Conservation (phyloP, 2,888 invertebrate species). For the Zaprionus obscuricornis region DNA sequence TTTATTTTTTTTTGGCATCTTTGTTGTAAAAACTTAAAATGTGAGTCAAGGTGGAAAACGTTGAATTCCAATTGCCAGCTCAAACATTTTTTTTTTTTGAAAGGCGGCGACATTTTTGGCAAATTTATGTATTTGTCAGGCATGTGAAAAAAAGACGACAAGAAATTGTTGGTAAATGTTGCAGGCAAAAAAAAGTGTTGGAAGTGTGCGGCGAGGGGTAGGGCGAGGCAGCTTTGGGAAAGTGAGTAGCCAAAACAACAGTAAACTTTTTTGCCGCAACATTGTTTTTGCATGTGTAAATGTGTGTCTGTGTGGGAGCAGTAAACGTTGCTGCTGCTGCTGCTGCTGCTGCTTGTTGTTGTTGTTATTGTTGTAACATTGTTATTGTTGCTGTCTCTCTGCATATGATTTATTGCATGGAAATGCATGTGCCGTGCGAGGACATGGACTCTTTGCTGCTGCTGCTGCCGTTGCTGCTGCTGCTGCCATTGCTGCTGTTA, state of each 20-base stretch:
- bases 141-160: slow-evolving; percentile 28
- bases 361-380: slow-evolving; percentile 29
- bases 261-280: slow-evolving; percentile 63
- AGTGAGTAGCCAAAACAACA: slow-evolving; percentile 51
- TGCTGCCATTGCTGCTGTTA: slow-evolving; percentile 32
- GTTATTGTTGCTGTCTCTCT: slow-evolving; percentile 74
- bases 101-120: slow-evolving; percentile 81
- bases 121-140: slow-evolving; percentile 81
- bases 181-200: slow-evolving; percentile 22
- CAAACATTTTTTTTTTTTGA: slow-evolving; percentile 76
- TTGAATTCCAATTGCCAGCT: slow-evolving; percentile 76
- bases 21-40: too few relatives aligned
- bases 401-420: slow-evolving; percentile 76
- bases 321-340: slow-evolving; percentile 32
- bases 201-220: slow-evolving; percentile 5
- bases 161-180: slow-evolving; percentile 27
- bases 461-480: slow-evolving; percentile 18
- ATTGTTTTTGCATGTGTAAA: slow-evolving; percentile 49
- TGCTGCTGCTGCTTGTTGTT: too few relatives aligned
- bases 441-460: slow-evolving; percentile 32
- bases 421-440: slow-evolving; percentile 70
- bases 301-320: slow-evolving; percentile 12
- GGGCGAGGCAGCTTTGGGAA: slow-evolving; percentile 13
- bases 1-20: too few relatives aligned
- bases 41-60: slow-evolving; percentile 37